Evolutionary conservation across 2,797 vertebrate genomes (phyloP).

Genomic region (Phrynocephalus guinanensis): DNA sequence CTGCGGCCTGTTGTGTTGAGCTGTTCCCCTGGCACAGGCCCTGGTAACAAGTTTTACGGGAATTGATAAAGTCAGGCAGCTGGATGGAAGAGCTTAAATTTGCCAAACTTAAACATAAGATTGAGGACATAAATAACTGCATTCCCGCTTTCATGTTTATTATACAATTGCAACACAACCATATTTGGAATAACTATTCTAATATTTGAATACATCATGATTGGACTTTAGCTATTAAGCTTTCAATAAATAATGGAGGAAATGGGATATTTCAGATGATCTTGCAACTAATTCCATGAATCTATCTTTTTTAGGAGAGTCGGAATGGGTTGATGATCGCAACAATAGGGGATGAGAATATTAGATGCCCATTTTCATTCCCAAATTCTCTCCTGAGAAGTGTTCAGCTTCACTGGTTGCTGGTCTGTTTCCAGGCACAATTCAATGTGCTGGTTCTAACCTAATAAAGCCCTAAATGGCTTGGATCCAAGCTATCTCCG

Average conservation of each 20-base stretch:
- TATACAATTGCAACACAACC: slow-evolving; percentile 73
- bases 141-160: slow-evolving; percentile 75
- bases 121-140: slow-evolving; percentile 76
- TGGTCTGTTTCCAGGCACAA: too few relatives aligned
- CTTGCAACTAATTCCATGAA: slow-evolving; percentile 29
- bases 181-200: slow-evolving; percentile 78
- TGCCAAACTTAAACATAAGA: slow-evolving; percentile 69
- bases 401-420: not conserved
- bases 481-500: too few relatives aligned
- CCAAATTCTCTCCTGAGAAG: not conserved
- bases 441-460: too few relatives aligned
- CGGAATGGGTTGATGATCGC: not conserved
- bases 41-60: slow-evolving; percentile 59
- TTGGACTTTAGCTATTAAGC: slow-evolving; percentile 73
- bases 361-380: not conserved
- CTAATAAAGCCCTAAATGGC: too few relatives aligned
- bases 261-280: slow-evolving; percentile 58
- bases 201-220: slow-evolving; percentile 75
- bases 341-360: not conserved
- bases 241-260: slow-evolving; percentile 67
- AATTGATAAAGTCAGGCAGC: slow-evolving; percentile 73
- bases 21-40: slow-evolving; percentile 50
- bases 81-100: slow-evolving; percentile 72
- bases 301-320: slow-evolving; percentile 18
- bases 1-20: slow-evolving; percentile 44